Evolutionary conservation across 2,888 invertebrate genomes (phyloP), one percentile per base, ranked within the genome.

Genomic region (Drosophila colorata): DNA sequence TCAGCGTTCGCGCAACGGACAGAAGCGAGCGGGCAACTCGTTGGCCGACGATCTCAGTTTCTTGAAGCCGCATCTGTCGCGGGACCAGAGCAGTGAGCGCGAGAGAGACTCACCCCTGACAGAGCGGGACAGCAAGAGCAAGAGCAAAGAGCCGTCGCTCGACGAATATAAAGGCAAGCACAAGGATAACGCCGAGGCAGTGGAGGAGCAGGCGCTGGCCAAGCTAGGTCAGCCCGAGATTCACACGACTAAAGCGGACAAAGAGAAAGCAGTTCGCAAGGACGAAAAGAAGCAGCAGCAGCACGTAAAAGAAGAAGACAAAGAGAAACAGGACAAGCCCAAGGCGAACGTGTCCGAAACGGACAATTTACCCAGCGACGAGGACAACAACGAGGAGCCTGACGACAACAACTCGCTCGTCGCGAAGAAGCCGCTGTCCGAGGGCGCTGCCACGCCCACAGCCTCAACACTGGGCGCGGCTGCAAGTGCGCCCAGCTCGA

Each of bases 11-110:
- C 68, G 74, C 0, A 81, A 46, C 4, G 75, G 70, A 0, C 63
- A 67, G 13, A 80, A 76, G 52, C 76, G 79, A 2, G 33, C 64
- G 9, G 31, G 60, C 0, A 89, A 85, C 41, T 79, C 84, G 9
- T 70, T 90, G 8, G 64, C 80, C 46, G 82, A 88, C 0, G 80
- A 78, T 4, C 46, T 91, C 1, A 67, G 76, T 23, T 91, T 91
- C 49, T 33, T 90, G 0, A 61, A 74, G 16, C 86, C 83, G 6
- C 80, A 88, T 51, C 49, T 91, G n/a, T 14, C 56, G 1, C 4
- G 43, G n/a, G 46, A 4, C 28, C 60, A 47, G 2, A 28, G 47
- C 2, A 56, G 49, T 20, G 70, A 68, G 8, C 57, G 64, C 20
- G 60, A 84, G 3, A 57, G 44, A 13, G 65, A 49, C 0, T 52